A percentile compares a stretch with the other conserved stretches of the same genome.
phyloP scores from a whole-genome alignment of 2,113 vertebrate species.

The Bubo bubo region DNA sequence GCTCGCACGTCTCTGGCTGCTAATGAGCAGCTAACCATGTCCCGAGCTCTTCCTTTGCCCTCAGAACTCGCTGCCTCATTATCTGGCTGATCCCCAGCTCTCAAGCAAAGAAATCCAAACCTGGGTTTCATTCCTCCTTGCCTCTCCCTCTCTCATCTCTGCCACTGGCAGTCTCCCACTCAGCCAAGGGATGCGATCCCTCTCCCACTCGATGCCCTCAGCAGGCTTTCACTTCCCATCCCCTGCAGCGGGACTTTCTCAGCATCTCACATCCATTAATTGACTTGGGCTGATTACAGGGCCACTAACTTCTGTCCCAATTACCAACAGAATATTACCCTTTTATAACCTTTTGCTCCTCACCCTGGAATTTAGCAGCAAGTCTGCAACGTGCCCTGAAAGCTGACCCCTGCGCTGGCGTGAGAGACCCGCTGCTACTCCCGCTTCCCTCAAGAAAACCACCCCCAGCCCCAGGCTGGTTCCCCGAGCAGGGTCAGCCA shows the following conservation, averaged over 20 bases:
- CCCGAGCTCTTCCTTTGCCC: neutral
- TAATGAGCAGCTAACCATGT: neutral
- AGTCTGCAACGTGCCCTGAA: neutral
- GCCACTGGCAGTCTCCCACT: neutral
- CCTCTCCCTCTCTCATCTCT: neutral
- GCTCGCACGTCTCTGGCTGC: neutral
- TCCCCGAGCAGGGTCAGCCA: neutral
- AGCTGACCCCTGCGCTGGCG: rapidly evolving
- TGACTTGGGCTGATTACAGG: neutral
- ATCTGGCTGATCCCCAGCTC: neutral
- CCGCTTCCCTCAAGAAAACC: neutral
- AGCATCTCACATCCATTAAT: neutral
- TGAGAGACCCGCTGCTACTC: neutral
- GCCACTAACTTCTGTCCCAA: neutral
- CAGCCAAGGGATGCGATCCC: neutral
- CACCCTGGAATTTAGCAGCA: neutral
- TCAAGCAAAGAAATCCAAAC: neutral
- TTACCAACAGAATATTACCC: neutral
- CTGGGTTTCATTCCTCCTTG: neutral
- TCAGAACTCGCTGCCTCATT: conserved; percentile 30
- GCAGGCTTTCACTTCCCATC: neutral
- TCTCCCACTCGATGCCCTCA: neutral
- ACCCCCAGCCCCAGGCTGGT: too few relatives aligned
- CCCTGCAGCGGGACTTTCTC: neutral
- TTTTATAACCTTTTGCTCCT: neutral